Percentiles rank a stretch among this genome's conserved stretches.
These are phyloP conservation scores for Hyppa rectilinea DNA, from an alignment of 2,888 invertebrate species.

Conservation along the genomic window DNA sequence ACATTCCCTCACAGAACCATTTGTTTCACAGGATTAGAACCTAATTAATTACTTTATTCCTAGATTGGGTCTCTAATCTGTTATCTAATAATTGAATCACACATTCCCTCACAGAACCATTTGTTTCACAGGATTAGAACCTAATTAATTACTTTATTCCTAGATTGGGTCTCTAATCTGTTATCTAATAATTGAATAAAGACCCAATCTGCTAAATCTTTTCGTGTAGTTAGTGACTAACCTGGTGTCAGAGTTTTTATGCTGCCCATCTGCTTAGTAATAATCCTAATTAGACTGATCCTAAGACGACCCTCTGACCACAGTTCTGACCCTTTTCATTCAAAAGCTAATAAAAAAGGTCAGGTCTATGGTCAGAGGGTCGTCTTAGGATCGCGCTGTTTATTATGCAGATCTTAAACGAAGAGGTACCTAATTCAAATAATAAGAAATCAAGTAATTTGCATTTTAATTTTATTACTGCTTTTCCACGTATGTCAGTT, in stretches of 20 bases:
- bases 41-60: conserved; percentile 1
- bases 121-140: conserved; percentile 18
- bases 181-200: not conserved
- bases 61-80: not conserved
- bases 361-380: too few relatives aligned
- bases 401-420: conserved; percentile 1
- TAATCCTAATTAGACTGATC: too few relatives aligned
- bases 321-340: too few relatives aligned
- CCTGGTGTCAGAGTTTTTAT: too few relatives aligned
- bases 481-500: not conserved
- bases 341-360: too few relatives aligned
- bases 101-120: not conserved
- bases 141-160: conserved; percentile 1
- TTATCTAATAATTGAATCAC: not conserved
- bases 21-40: conserved; percentile 18
- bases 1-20: not conserved
- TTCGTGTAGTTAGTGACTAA: too few relatives aligned
- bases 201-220: too few relatives aligned
- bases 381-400: too few relatives aligned
- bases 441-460: conserved; percentile 1
- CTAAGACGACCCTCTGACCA: too few relatives aligned
- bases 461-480: conserved; percentile 2
- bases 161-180: not conserved
- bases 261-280: too few relatives aligned
- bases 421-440: not conserved